These are phyloP conservation scores for Drosophila miranda DNA, from an alignment of 1,140 invertebrate genomes.

Conservation along the genomic window DNA sequence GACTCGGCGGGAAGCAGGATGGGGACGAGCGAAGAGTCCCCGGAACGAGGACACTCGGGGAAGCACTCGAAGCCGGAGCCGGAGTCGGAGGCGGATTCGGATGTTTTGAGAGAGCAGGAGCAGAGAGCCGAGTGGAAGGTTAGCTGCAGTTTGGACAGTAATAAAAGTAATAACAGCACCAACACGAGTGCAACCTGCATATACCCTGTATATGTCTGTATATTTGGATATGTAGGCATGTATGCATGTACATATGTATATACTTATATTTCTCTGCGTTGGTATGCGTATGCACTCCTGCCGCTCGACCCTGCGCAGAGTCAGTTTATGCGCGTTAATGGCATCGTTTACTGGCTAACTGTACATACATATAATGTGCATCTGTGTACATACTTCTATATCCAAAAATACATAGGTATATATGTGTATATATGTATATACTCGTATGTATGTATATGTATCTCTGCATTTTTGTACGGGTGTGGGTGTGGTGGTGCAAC, in stretches of 20 bases:
- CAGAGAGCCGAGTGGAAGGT: slow-evolving; percentile 44
- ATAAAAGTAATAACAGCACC: slow-evolving; percentile 72
- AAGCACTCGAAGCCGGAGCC: slow-evolving; percentile 13
- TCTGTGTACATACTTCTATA: slow-evolving; percentile 10
- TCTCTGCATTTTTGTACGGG: neutral
- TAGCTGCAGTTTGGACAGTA: slow-evolving; percentile 76
- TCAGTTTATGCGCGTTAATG: slow-evolving; percentile 78
- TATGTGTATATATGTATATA: too few species aligned
- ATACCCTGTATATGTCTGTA: slow-evolving; percentile 20
- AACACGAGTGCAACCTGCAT: slow-evolving; percentile 40
- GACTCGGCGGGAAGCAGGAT: slow-evolving; percentile 27
- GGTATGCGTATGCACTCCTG: slow-evolving; percentile 20
- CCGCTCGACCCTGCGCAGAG: slow-evolving; percentile 61
- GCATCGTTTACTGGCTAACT: slow-evolving; percentile 81
- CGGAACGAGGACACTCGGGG: slow-evolving; percentile 42
- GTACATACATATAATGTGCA: slow-evolving; percentile 53
- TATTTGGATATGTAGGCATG: too few species aligned
- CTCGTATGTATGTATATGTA: slow-evolving; percentile 8
- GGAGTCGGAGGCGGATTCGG: slow-evolving; percentile 7
- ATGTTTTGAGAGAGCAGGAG: slow-evolving; percentile 5
- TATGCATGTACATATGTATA: too few species aligned
- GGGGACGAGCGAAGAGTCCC: slow-evolving; percentile 29
- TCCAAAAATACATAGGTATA: neutral
- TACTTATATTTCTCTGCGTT: too few species aligned
- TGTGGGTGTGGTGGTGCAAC: slow-evolving; percentile 42